Evolutionary conservation across 1,140 invertebrate genomes (phyloP).

Genomic region (Rhyacophila brunnea): DNA sequence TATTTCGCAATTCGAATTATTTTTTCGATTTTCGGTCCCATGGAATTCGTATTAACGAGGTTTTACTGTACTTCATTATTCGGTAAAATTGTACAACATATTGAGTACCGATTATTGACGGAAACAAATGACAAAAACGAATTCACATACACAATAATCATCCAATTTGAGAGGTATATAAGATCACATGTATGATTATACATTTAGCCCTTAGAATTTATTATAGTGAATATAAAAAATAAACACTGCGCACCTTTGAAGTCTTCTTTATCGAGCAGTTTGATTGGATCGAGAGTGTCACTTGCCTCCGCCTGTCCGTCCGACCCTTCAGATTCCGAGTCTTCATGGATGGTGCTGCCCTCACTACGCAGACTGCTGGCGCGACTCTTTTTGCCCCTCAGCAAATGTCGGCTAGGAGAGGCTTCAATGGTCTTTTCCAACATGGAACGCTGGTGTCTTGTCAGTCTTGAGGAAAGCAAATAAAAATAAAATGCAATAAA

Average conservation of each 20-base stretch:
- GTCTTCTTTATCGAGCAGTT: constrained; percentile 40
- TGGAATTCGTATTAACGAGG: too few species aligned
- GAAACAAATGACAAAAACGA: too few species aligned
- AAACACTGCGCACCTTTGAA: constrained; percentile 40
- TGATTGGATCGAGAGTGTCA: constrained; percentile 41
- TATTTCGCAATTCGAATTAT: too few species aligned
- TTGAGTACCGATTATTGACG: too few species aligned
- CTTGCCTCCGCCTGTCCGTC: constrained; percentile 30
- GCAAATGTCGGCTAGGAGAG: constrained; percentile 25
- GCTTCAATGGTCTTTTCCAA: constrained; percentile 37
- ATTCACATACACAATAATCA: too few species aligned
- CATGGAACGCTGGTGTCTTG: constrained; percentile 42
- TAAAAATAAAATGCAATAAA: neutral
- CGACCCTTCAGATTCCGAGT: constrained; percentile 12
- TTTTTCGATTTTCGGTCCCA: too few species aligned
- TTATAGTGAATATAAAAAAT: too few species aligned
- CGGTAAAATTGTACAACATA: too few species aligned
- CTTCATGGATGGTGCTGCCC: constrained; percentile 9
- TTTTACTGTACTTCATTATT: too few species aligned
- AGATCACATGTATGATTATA: too few species aligned
- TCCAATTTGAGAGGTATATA: too few species aligned
- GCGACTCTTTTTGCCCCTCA: constrained; percentile 26
- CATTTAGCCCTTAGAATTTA: too few species aligned
- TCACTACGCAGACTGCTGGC: constrained; percentile 7
- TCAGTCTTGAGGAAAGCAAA: constrained; percentile 37